Percentiles rank a stretch among this genome's conserved stretches.
Conservation (phyloP, 2,888 invertebrate genomes). For the Luffia ferchaultella region DNA sequence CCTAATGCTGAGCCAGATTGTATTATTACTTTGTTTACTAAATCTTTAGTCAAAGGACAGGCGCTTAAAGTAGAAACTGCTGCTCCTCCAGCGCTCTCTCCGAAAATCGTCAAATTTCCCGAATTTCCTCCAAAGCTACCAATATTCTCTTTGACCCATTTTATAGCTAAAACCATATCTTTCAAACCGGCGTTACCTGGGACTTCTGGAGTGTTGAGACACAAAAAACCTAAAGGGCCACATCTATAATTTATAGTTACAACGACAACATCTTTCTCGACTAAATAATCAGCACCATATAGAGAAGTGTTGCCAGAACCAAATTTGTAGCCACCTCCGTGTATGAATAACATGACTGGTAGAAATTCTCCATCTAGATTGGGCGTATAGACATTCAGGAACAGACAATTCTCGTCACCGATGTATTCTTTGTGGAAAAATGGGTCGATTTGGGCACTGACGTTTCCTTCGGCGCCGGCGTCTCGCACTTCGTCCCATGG, state of each 20-base stretch:
- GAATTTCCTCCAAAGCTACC: constrained; percentile 49
- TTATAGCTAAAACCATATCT: constrained; percentile 42
- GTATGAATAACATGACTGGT: constrained; percentile 67
- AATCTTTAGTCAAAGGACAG: constrained; percentile 37
- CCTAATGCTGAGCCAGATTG: constrained; percentile 41
- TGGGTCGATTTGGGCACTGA: constrained; percentile 65
- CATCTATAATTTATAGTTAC: constrained; percentile 66
- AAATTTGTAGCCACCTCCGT: constrained; percentile 59
- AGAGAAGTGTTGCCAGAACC: constrained; percentile 58
- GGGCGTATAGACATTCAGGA: constrained; percentile 73
- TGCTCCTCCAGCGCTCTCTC: constrained; percentile 42
- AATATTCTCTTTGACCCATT: constrained; percentile 50
- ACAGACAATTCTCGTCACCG: constrained; percentile 74
- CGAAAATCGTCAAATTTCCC: constrained; percentile 47
- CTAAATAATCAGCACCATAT: constrained; percentile 58
- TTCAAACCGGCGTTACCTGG: constrained; percentile 55
- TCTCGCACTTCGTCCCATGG: constrained; percentile 67
- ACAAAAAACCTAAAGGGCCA: constrained; percentile 47
- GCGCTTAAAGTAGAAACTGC: constrained; percentile 36
- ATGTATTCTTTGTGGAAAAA: constrained; percentile 36
- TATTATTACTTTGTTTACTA: constrained; percentile 42
- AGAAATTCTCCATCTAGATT: constrained; percentile 52
- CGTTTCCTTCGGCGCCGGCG: constrained; percentile 68
- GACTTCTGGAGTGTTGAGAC: constrained; percentile 48
- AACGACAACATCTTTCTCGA: constrained; percentile 65